These are phyloP conservation scores for Staurois parvus DNA, from an alignment of 2,797 vertebrate species.

Conservation along the genomic window DNA sequence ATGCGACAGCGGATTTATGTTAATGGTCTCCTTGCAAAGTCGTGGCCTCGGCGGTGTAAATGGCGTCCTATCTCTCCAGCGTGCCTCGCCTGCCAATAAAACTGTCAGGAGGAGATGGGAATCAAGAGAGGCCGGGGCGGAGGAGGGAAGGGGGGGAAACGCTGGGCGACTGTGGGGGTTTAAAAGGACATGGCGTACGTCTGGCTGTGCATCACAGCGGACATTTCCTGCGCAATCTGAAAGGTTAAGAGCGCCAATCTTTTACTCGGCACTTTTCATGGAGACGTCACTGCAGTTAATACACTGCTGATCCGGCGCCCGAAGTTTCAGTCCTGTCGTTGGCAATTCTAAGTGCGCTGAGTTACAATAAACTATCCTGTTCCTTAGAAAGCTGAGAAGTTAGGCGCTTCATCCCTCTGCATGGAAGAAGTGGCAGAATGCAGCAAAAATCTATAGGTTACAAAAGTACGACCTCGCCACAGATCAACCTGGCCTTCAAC, in stretches of 20 bases:
- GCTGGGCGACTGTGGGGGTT: neutral
- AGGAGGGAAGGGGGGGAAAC: constrained; percentile 45
- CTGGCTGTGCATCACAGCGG: neutral
- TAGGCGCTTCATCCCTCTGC: neutral
- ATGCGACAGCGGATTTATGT: constrained; percentile 90
- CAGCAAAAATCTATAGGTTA: constrained; percentile 51
- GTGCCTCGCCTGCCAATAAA: constrained; percentile 86
- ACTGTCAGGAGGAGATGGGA: constrained; percentile 81
- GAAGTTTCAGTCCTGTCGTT: neutral
- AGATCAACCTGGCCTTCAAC: neutral
- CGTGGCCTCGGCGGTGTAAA: constrained; percentile 85
- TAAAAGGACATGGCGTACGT: constrained; percentile 20
- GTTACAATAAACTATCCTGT: neutral
- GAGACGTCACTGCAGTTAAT: neutral
- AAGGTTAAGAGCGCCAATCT: neutral
- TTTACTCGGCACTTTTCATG: neutral
- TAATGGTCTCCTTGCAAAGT: constrained; percentile 85
- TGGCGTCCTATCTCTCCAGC: constrained; percentile 84
- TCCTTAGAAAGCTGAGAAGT: neutral
- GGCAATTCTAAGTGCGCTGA: neutral
- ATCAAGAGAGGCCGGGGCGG: constrained; percentile 72
- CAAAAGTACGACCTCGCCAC: neutral
- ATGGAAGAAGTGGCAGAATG: neutral
- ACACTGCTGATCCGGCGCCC: neutral
- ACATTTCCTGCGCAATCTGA: neutral